Percentiles rank a stretch among this genome's conserved stretches.
phyloP scores from a whole-genome alignment of 35 echinoderm and acorn worm species.

The Hemicentrotus pulcherrimus region DNA sequence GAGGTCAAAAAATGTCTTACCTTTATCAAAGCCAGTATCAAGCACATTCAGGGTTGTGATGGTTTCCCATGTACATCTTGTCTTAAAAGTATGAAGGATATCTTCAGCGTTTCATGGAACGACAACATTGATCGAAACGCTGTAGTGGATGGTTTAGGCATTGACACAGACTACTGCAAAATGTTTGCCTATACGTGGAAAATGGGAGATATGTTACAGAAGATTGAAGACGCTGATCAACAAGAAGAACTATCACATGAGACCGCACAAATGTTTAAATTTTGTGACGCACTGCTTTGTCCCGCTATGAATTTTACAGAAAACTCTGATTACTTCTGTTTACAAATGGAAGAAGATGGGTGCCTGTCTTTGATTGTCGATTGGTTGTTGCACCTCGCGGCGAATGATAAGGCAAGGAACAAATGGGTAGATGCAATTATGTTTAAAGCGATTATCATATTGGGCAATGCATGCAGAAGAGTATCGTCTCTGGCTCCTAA shows the following conservation, averaged over 20 bases:
- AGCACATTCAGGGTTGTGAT: not conserved
- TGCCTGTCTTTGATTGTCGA: slow-evolving; percentile 60
- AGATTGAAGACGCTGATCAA: not conserved
- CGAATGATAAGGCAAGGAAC: slow-evolving; percentile 48
- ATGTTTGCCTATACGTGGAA: not conserved
- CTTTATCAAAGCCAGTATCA: not conserved
- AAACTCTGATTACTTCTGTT: slow-evolving; percentile 43
- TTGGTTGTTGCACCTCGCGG: slow-evolving; percentile 45
- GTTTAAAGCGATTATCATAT: slow-evolving; percentile 58
- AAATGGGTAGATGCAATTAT: slow-evolving; percentile 35
- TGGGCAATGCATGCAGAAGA: no score
- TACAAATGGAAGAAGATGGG: slow-evolving; percentile 47
- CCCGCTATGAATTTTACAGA: slow-evolving; percentile 85
- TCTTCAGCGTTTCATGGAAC: not conserved
- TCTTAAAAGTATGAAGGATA: not conserved
- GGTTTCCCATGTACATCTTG: not conserved
- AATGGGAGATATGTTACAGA: not conserved
- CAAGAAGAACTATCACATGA: no score
- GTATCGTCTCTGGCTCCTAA: no score
- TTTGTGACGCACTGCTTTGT: not conserved
- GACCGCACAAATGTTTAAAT: not conserved
- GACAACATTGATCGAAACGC: not conserved
- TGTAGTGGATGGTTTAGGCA: not conserved
- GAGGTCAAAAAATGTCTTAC: not conserved
- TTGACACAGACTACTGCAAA: not conserved